Percentiles rank a stretch among this genome's conserved stretches.
Conservation (phyloP, 2,113 vertebrate genomes). For the Lichenostomus cassidix region DNA sequence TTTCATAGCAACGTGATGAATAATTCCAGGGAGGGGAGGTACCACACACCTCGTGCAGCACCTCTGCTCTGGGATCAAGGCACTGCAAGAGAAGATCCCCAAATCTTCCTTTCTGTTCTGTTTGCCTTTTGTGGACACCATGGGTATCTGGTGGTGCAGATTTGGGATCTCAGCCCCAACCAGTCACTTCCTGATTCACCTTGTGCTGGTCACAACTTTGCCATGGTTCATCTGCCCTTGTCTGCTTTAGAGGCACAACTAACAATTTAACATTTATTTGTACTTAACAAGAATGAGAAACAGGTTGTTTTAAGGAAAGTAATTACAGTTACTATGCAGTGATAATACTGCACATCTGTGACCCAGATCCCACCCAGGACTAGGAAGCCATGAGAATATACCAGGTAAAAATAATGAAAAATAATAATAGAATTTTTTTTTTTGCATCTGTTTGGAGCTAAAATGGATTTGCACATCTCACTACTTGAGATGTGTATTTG, state of each 20-base stretch:
- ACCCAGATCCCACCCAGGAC: background rate
- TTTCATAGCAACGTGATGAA: background rate
- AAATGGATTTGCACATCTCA: background rate
- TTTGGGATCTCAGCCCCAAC: background rate
- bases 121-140: accelerated
- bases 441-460: background rate
- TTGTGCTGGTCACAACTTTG: background rate
- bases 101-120: background rate
- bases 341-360: background rate
- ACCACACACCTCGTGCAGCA: background rate
- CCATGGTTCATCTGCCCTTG: background rate
- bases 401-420: background rate
- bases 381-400: background rate
- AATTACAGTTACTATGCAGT: background rate
- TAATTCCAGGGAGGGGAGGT: background rate
- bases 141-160: background rate
- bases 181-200: background rate
- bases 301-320: background rate
- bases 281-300: background rate
- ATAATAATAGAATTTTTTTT: background rate
- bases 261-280: background rate
- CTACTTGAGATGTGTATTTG: background rate
- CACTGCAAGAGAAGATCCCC: background rate
- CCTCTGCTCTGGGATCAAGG: background rate
- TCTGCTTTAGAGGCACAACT: background rate